Evolutionary conservation across 1,140 invertebrate genomes (phyloP), one percentile per base, ranked within the genome.

Genomic region (Drosophila subobscura): DNA sequence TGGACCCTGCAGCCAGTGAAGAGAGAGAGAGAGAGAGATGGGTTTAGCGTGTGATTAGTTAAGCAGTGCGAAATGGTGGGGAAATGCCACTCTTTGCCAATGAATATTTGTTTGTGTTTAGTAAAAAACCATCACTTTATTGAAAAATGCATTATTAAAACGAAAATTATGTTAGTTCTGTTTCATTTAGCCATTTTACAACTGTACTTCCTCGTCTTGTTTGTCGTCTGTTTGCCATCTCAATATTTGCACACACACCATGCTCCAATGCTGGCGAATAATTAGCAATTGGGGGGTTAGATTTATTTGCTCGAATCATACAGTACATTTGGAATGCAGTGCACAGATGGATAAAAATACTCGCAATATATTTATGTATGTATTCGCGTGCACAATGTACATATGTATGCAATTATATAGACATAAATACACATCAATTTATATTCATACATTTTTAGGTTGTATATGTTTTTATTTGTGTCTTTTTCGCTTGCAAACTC

Each of bases 1-100:
- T 33, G 94, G 95, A 68, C 95, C 95, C 95, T 95, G 92, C 88
- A 72, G 66, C 68, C 46, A 65, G 60, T 65, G 54, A 72, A 93
- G 58, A 79, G 14, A 68, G 60, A 20, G 16, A 10, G 66, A 55
- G 51, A 61, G 60, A 70, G 49, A 68, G 16, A 23, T 40, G 47
- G 42, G 53, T 37, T 61, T 64, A 64, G 65, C 72, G 58, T 49
- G 49, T 58, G 53, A 68, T 80, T 76, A 79, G 78, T 61, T 46
- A 55, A 52, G 56, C 49, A 41, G 56, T 42, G 22, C 22, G n/a
- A 65, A 45, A 27, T 22, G 22, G 25, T 20, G 33, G 33, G 10
- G 25, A 42, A 47, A 51, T 25, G 16, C 16, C 16, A 20, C 16
- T 20, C 16, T 7, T 46, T 42, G 52, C 67, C 54, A 59, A 41